Conservation (phyloP, 2,113 vertebrate genomes). For the Solea senegalensis region DNA sequence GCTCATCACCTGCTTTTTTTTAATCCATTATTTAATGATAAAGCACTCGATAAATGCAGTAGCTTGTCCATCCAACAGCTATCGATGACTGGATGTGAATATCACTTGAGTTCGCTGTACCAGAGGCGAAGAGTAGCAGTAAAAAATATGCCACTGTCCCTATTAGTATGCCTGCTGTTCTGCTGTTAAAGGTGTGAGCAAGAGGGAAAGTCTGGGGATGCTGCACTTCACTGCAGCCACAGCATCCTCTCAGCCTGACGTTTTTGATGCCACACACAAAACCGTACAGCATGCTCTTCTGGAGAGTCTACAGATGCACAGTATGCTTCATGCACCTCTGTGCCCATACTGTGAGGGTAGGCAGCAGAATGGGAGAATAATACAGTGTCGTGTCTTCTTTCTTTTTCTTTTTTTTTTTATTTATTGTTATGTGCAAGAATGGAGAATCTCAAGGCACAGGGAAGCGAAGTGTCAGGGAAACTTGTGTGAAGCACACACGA, state of each 20-base stretch:
- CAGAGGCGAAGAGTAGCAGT: slow-evolving; percentile 21
- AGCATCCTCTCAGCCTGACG: slow-evolving; percentile 44
- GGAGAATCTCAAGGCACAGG: too few relatives aligned
- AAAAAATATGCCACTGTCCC: slow-evolving; percentile 35
- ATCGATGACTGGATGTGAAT: slow-evolving; percentile 22
- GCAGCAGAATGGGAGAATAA: slow-evolving; percentile 1
- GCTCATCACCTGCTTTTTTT: too few relatives aligned
- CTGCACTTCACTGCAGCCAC: slow-evolving; percentile 42
- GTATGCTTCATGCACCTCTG: slow-evolving; percentile 25
- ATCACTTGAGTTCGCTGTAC: slow-evolving; percentile 8
- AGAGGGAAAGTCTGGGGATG: slow-evolving; percentile 39
- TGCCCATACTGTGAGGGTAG: background rate
- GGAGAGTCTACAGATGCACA: slow-evolving; percentile 40
- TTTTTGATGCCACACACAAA: slow-evolving; percentile 60
- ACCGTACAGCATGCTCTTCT: slow-evolving; percentile 34
- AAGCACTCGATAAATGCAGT: too few relatives aligned
- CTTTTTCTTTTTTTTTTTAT: too few relatives aligned
- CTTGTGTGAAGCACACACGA: slow-evolving; percentile 10
- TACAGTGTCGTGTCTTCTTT: background rate
- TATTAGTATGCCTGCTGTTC: slow-evolving; percentile 56
- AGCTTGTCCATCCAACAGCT: too few relatives aligned
- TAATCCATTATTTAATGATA: too few relatives aligned
- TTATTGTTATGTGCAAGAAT: background rate
- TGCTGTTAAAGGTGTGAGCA: slow-evolving; percentile 68
- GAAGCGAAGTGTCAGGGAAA: slow-evolving; percentile 7